These are phyloP conservation scores for Cichladusa arquata DNA, from an alignment of 2,113 vertebrate species.

Conservation along the genomic window DNA sequence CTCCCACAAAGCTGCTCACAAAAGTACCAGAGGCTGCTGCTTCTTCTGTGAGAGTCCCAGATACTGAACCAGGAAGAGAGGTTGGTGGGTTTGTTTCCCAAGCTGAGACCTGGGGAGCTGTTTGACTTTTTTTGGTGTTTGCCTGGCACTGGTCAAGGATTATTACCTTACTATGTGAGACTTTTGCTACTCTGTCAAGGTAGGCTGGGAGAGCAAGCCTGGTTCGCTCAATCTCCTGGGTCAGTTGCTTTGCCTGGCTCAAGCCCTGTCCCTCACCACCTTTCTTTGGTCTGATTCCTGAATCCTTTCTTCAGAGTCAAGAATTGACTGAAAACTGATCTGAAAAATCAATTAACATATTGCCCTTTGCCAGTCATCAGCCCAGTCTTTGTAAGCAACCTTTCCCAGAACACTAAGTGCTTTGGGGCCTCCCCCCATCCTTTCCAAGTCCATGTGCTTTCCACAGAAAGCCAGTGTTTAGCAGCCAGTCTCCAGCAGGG, in stretches of 20 bases:
- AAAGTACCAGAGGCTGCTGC: not conserved
- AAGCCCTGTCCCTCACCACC: not conserved
- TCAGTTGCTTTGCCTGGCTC: not conserved
- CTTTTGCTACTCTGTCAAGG: not conserved
- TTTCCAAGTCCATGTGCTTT: not conserved
- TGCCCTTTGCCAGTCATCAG: not conserved
- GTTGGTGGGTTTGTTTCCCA: not conserved
- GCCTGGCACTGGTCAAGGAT: not conserved
- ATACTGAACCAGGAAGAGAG: not conserved
- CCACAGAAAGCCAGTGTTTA: not conserved
- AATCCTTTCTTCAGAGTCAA: not conserved
- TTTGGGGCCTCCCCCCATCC: not conserved
- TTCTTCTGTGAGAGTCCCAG: not conserved
- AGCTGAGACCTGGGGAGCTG: not conserved
- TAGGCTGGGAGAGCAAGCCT: not conserved
- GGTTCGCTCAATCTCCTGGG: fast-evolving
- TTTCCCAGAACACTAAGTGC: not conserved
- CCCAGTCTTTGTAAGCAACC: not conserved
- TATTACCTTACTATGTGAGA: not conserved
- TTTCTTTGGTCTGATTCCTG: not conserved
- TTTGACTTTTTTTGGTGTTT: not conserved
- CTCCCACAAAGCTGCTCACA: not conserved
- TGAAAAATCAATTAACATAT: not conserved
- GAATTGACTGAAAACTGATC: not conserved
- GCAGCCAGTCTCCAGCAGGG: not conserved